Evolutionary conservation across 2,113 vertebrate genomes (phyloP).

Genomic region (Centropus unirufus): DNA sequence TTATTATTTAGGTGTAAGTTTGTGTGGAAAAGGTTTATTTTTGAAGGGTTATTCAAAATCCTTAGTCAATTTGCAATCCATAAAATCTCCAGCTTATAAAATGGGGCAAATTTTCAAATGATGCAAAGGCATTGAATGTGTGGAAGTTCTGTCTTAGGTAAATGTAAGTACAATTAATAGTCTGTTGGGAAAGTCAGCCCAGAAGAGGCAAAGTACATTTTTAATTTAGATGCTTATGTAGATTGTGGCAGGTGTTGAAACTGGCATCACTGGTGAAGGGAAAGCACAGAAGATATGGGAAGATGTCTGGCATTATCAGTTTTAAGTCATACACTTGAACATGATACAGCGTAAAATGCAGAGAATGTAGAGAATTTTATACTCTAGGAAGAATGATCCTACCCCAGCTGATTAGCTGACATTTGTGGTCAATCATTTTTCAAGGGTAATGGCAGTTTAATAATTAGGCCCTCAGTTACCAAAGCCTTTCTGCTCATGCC

Average conservation of each 20-base stretch:
- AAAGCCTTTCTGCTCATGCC: background rate
- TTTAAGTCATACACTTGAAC: background rate
- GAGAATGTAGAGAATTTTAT: background rate
- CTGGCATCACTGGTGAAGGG: background rate
- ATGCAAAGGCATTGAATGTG: rapidly evolving
- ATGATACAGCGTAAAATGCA: background rate
- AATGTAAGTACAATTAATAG: background rate
- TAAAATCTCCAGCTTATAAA: background rate
- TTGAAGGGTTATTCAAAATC: background rate
- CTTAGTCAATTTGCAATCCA: background rate
- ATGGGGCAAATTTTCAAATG: background rate
- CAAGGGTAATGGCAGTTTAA: background rate
- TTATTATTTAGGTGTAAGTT: background rate
- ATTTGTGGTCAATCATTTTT: background rate
- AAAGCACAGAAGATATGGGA: background rate
- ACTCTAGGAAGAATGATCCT: background rate
- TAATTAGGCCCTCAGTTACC: constrained; percentile 16
- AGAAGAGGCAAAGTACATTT: background rate
- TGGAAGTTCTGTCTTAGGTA: background rate
- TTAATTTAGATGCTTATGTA: background rate
- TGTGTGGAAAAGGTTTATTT: background rate
- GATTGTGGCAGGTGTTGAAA: constrained; percentile 25
- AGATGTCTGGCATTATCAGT: background rate
- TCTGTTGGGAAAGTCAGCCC: background rate
- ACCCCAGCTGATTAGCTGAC: constrained; percentile 5